These are phyloP conservation scores for Papilio elwesi DNA, from an alignment of 2,888 invertebrate species.

Conservation along the genomic window DNA sequence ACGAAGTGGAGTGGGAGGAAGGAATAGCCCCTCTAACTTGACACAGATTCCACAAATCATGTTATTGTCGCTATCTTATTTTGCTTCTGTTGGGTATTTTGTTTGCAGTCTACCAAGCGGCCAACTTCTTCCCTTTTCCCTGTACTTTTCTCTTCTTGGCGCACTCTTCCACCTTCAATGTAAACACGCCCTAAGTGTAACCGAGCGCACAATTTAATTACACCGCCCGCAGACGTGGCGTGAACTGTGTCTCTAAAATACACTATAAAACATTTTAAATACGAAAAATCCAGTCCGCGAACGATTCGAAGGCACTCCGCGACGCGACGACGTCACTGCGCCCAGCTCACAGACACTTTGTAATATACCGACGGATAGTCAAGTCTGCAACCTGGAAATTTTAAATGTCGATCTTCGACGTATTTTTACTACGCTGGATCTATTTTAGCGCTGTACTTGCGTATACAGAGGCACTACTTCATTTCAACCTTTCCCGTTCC, in stretches of 20 bases:
- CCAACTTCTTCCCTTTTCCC: not conserved
- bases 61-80: not conserved
- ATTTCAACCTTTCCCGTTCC: not conserved
- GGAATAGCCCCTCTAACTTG: not conserved
- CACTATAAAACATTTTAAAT: conserved; percentile 26
- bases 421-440: not conserved
- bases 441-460: not conserved
- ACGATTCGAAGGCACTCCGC: conserved; percentile 73
- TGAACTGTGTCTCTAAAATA: conserved; percentile 1
- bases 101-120: no score
- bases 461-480: not conserved
- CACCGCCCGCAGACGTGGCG: conserved; percentile 6
- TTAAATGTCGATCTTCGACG: not conserved
- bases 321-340: conserved; percentile 53
- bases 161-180: not conserved
- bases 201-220: conserved; percentile 5
- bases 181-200: conserved; percentile 66
- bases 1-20: no score
- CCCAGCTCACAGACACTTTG: not conserved
- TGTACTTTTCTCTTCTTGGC: not conserved
- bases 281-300: conserved; percentile 68
- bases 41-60: not conserved
- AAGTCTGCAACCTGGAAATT: no score
- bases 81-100: no score
- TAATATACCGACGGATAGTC: not conserved